These are phyloP conservation scores for Bombus confusus DNA, from an alignment of 1,140 invertebrate species.

Conservation along the genomic window DNA sequence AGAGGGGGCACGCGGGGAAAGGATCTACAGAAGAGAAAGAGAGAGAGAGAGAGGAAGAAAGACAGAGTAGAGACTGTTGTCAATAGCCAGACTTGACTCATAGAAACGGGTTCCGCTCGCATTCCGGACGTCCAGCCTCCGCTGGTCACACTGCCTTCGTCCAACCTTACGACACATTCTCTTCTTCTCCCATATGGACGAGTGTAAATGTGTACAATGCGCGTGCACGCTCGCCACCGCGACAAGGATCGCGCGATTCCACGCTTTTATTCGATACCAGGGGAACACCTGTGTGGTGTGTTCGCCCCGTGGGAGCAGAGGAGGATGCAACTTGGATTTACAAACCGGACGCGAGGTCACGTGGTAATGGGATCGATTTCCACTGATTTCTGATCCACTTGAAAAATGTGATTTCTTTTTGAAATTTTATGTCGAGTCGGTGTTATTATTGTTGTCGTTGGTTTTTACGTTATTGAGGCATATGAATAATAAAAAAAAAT, in stretches of 20 bases:
- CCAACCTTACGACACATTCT: constrained; percentile 47
- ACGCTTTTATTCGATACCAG: constrained; percentile 20
- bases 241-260: constrained; percentile 2
- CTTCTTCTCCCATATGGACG: neutral
- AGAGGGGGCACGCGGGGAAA: neutral
- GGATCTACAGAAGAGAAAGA: neutral
- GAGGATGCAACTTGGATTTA: neutral
- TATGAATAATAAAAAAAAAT: too few relatives aligned
- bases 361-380: neutral
- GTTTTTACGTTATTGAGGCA: too few relatives aligned
- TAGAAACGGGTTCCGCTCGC: constrained; percentile 76
- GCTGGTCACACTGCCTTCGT: constrained; percentile 54
- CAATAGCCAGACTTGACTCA: constrained; percentile 74
- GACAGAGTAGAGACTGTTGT: constrained; percentile 59
- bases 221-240: neutral
- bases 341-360: neutral
- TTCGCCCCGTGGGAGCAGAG: neutral
- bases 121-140: constrained; percentile 69
- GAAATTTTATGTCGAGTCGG: neutral
- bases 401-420: neutral
- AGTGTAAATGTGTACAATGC: neutral
- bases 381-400: neutral
- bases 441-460: neutral
- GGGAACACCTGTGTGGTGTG: constrained; percentile 19
- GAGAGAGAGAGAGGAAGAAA: neutral